A percentile compares a stretch with the other conserved stretches of the same genome.
These are phyloP conservation scores for Mythimna loreyi DNA, from an alignment of 2,888 invertebrate genomes.

Conservation along the genomic window DNA sequence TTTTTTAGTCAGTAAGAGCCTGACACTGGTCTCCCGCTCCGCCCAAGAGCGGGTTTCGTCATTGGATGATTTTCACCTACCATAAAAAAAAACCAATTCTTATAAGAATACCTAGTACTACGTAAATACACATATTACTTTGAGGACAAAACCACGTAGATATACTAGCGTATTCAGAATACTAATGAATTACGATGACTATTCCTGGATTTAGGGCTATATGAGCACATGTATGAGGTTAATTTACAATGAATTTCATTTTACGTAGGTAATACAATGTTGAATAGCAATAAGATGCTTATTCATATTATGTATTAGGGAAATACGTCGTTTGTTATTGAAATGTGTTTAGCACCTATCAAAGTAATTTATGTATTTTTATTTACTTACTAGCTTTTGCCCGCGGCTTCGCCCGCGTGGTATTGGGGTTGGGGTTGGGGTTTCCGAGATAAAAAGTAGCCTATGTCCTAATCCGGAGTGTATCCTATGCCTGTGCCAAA, in stretches of 20 bases:
- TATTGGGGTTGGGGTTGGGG: too few relatives aligned
- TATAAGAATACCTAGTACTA: not conserved
- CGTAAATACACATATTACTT: not conserved
- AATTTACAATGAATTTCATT: slow-evolving; percentile 21
- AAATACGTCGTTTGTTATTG: slow-evolving; percentile 17
- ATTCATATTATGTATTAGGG: slow-evolving; percentile 8
- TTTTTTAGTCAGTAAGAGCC: too few relatives aligned
- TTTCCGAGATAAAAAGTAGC: too few relatives aligned
- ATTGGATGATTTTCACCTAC: too few relatives aligned
- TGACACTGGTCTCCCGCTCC: too few relatives aligned
- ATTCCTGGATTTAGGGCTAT: slow-evolving; percentile 9
- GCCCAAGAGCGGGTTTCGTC: too few relatives aligned
- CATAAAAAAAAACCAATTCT: too few relatives aligned
- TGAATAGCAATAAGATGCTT: slow-evolving; percentile 14
- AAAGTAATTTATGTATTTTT: not conserved
- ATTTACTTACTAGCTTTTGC: too few relatives aligned
- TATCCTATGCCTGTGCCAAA: too few relatives aligned
- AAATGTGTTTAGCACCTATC: not conserved
- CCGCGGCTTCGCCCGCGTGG: too few relatives aligned
- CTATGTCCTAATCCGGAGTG: too few relatives aligned
- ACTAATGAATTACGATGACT: slow-evolving; percentile 5
- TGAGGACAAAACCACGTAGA: not conserved
- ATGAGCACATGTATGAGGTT: slow-evolving; percentile 1
- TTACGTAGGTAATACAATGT: not conserved
- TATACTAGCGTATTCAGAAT: slow-evolving; percentile 1